Percentiles rank a stretch among this genome's conserved stretches.
phyloP scores from a whole-genome alignment of 2,888 invertebrate species.

The Emesis russula region DNA sequence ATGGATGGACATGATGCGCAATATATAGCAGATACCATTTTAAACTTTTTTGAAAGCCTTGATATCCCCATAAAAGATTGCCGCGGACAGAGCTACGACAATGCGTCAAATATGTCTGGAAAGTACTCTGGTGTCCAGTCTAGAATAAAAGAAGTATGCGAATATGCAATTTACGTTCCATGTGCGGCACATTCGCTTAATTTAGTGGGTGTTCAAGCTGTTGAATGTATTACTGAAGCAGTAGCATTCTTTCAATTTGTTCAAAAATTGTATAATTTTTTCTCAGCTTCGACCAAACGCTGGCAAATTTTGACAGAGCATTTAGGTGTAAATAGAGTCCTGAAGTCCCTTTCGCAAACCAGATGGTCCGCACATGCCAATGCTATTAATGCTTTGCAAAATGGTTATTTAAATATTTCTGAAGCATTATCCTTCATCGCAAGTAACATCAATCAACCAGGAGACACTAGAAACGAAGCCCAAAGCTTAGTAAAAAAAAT shows the following conservation, averaged over 20 bases:
- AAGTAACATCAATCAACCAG: constrained; percentile 8
- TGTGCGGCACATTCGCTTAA: constrained; percentile 31
- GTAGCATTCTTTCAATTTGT: constrained; percentile 50
- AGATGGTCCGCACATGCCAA: constrained; percentile 43
- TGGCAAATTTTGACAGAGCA: constrained; percentile 15
- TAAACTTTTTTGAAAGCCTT: constrained; percentile 88
- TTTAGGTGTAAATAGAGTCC: background rate
- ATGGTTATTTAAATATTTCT: constrained; percentile 5
- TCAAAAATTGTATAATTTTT: constrained; percentile 45
- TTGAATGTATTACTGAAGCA: constrained; percentile 44
- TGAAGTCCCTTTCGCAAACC: too few species aligned
- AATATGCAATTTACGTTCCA: constrained; percentile 28
- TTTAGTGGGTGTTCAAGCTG: constrained; percentile 40
- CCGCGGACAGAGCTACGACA: background rate
- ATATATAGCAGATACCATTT: constrained; percentile 71
- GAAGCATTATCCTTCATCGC: constrained; percentile 14
- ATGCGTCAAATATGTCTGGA: constrained; percentile 13
- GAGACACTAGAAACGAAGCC: constrained; percentile 27
- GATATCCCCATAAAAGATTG: constrained; percentile 2
- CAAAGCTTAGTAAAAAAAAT: constrained; percentile 34
- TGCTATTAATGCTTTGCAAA: constrained; percentile 10
- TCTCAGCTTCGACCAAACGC: constrained; percentile 15
- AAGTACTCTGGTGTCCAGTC: background rate
- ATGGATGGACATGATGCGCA: constrained; percentile 79
- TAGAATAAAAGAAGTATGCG: constrained; percentile 45